phyloP scores from a whole-genome alignment of 23 tunicate genomes.

The Styela clava region DNA sequence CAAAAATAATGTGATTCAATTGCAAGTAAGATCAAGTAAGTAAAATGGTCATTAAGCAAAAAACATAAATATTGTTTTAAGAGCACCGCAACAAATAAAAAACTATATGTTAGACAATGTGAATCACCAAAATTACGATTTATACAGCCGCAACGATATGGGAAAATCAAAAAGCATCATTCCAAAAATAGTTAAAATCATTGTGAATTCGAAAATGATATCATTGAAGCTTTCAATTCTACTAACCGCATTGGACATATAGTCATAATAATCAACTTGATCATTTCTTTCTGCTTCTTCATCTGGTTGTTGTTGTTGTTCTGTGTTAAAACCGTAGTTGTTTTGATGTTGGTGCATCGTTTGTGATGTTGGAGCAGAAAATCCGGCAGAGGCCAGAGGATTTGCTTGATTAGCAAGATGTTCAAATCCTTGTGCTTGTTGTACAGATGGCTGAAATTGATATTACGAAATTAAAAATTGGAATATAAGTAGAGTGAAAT shows the following conservation, averaged over 20 bases:
- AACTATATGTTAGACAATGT: no score
- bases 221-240: no score
- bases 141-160: no score
- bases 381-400: constrained; percentile 18
- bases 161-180: no score
- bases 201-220: no score
- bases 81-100: no score
- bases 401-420: constrained; percentile 23
- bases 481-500: neutral
- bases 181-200: no score
- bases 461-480: neutral
- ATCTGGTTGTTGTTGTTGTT: neutral
- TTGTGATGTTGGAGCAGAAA: neutral
- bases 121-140: no score
- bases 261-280: constrained; percentile 15
- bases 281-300: neutral
- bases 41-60: no score
- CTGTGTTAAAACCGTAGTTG: constrained; percentile 8
- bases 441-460: neutral
- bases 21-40: no score
- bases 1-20: no score
- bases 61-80: no score
- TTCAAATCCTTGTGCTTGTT: neutral
- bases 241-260: neutral
- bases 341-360: neutral